Base-by-base conservation (phyloP, 64 coral and sea anemone genomes). In the Anthopleura sola region DNA sequence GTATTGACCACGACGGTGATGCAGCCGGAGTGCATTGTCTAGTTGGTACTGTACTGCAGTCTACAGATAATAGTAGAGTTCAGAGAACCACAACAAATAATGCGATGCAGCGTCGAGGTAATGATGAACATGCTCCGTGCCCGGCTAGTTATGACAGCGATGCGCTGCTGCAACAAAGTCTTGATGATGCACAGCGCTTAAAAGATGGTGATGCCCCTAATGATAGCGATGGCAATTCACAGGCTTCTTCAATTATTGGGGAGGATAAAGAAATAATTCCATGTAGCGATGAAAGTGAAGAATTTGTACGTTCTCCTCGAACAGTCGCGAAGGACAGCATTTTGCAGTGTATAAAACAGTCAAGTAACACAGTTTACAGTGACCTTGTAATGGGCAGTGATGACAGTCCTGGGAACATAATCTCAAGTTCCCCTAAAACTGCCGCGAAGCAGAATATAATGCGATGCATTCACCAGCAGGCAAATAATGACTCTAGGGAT, bases 211-310 rank as follows among this genome's bases (percentile, higher is more conserved):
- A 16, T 71, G 13, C 29, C 2, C 10, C 66, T 34, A 28, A 71
- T 71, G 13, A 71, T 32, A 28, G 34, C 14, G 14, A 71, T 71
- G 31, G 6, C n/a, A 26, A 34, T 16, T 71, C 14, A 15, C 66
- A 71, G 23, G 66, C 2, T 14, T 71, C 66, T 14, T 15, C 66
- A 3, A 15, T 71, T 32, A 71, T 3, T 32, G 66, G 66, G 3
- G 66, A 31, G 13, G 66, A 34, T 34, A 62, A 26, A 2, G 66
- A 71, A 15, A 31, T 71, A 1, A 34, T 71, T 71, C 28, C 34
- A 20, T 71, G 66, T 34, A 71, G 66, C 31, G 29, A 71, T 34
- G 66, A 71, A 71, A 71, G 66, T 34, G 66, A 71, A 71, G 66
- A 71, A 34, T 34, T 71, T 14, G 11, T 71, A 71, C n/a, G 31